Percentiles rank a stretch among this genome's conserved stretches.
Conservation (phyloP, 2,888 invertebrate species). For the Phortica magna region DNA sequence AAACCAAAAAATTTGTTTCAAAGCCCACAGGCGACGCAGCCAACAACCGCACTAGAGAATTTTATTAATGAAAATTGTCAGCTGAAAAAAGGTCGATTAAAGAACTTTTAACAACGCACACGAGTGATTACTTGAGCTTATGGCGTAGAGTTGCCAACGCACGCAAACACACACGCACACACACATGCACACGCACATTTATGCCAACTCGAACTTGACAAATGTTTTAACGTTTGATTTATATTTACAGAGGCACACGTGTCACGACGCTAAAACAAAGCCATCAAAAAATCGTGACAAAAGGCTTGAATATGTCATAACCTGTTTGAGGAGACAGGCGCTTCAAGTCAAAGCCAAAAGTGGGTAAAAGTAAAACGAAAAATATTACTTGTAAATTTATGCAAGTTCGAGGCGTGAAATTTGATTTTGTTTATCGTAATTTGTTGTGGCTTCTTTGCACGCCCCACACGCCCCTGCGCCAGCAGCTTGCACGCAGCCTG, state of each 20-base stretch:
- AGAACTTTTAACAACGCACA: background rate
- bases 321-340: no score
- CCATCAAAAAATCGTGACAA: slow-evolving; percentile 63
- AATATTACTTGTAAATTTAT: slow-evolving; percentile 21
- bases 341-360: background rate
- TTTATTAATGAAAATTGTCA: slow-evolving; percentile 25
- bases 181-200: background rate
- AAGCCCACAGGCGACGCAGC: no score
- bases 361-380: background rate
- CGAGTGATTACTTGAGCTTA: background rate
- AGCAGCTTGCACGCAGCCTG: slow-evolving; percentile 12
- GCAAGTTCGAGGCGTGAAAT: slow-evolving; percentile 29
- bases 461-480: background rate
- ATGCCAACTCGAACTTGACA: background rate
- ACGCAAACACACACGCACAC: background rate
- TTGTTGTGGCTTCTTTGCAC: background rate
- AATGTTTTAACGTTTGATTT: background rate
- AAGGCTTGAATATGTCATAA: slow-evolving; percentile 71
- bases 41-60: slow-evolving; percentile 7
- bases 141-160: background rate
- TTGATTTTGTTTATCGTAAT: slow-evolving; percentile 23
- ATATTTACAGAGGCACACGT: slow-evolving; percentile 13
- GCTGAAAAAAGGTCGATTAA: background rate
- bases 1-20: no score
- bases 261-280: background rate